These are phyloP conservation scores for Flexamia atlantica DNA, from an alignment of 2,888 invertebrate genomes.

Conservation along the genomic window DNA sequence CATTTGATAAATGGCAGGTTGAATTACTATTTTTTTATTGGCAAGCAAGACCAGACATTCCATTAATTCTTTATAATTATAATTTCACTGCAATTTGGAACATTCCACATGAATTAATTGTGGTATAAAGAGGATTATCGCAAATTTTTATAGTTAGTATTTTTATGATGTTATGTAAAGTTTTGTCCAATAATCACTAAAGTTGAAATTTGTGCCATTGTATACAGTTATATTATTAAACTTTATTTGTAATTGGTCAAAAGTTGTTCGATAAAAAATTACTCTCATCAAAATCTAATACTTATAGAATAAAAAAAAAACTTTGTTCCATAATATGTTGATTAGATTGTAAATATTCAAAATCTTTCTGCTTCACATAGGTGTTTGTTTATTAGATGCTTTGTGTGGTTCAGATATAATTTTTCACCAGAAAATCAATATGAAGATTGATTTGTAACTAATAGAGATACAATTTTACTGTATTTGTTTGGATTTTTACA, in stretches of 20 bases:
- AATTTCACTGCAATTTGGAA: not conserved
- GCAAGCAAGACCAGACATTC: not conserved
- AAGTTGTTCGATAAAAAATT: not conserved
- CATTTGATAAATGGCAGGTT: not conserved
- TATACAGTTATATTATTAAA: not conserved
- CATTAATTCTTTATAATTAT: not conserved
- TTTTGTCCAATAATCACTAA: slow-evolving; percentile 7
- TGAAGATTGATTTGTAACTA: not conserved
- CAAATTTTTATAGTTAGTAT: not conserved
- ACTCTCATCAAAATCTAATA: slow-evolving; percentile 6
- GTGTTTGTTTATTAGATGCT: slow-evolving; percentile 34
- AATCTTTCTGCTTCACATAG: slow-evolving; percentile 19
- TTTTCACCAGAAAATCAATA: not conserved
- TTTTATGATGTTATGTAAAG: not conserved
- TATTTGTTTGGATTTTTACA: slow-evolving; percentile 49
- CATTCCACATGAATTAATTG: not conserved
- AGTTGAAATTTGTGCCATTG: slow-evolving; percentile 24
- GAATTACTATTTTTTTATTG: not conserved
- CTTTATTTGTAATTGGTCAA: not conserved
- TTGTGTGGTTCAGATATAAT: not conserved
- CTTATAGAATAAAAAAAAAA: not conserved
- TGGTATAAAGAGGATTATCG: not conserved
- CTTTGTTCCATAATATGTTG: slow-evolving; percentile 2
- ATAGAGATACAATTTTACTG: slow-evolving; percentile 20
- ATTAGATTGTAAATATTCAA: slow-evolving; percentile 23